Conservation (phyloP, 2,797 vertebrate species). For the Pipistrellus pipistrellus region DNA sequence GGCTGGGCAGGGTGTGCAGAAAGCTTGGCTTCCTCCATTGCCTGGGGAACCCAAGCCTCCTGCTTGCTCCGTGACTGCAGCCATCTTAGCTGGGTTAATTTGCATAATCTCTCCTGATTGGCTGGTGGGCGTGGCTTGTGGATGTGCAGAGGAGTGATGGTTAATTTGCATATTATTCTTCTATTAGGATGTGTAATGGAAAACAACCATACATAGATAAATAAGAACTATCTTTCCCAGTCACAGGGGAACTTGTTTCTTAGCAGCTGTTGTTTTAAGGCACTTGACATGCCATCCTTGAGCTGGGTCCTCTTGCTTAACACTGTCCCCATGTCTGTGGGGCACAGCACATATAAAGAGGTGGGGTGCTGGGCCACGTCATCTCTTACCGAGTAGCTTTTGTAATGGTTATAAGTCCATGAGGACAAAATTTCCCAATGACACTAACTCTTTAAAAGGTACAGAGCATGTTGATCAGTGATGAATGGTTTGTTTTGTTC, state of each 20-base stretch:
- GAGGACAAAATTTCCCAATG: background rate
- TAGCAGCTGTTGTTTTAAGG: background rate
- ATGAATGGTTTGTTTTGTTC: background rate
- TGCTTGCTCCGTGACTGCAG: no score
- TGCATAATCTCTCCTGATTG: no score
- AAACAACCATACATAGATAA: background rate
- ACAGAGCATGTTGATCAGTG: background rate
- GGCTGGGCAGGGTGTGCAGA: no score
- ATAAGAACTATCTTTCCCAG: constrained; percentile 37
- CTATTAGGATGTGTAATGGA: background rate
- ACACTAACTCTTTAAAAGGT: background rate
- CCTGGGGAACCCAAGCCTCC: no score
- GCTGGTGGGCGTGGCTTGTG: no score
- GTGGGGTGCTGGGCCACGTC: background rate
- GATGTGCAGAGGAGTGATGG: no score
- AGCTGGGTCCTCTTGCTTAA: background rate
- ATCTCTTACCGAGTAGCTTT: background rate
- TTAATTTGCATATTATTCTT: no score
- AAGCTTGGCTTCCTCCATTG: no score
- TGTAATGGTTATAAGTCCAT: background rate
- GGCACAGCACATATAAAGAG: background rate
- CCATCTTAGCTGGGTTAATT: no score
- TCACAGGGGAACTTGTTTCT: background rate
- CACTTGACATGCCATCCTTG: background rate
- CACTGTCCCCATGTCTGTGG: background rate